Base-by-base conservation (phyloP, 2,113 vertebrate species). In the Galeopterus variegatus region DNA sequence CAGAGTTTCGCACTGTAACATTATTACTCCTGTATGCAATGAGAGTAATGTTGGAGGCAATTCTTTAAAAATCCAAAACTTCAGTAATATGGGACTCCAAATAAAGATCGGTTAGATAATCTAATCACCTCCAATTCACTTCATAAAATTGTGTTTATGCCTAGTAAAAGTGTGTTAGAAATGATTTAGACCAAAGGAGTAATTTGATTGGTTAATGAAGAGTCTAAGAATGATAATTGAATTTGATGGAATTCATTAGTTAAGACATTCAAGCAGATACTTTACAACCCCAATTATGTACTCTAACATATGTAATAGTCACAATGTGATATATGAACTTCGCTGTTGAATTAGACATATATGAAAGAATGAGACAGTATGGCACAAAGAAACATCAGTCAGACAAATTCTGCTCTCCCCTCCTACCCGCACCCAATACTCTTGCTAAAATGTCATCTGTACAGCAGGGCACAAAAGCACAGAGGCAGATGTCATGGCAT, bases 401-500 rank as follows among this genome's bases (percentile, higher is more conserved):
- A 92, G 81, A 80, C 58, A 90, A 69, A 88, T 56, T 60, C 52
- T 52, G 13, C 41, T 70, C 58, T 80, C 21, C 23, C 0, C 1
- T 31, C 52, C 19, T 24, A 6, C 5, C 52, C n/a, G 86, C n/a
- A 96, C 48, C 67, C 81, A 80, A 77, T 73, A 97, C 56, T 48
- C 54, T 65, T 83, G 92, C 69, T 97, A 90, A 96, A 92, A 96
- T 97, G 36, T 89, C 86, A 98, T 97, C 86, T 95, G 86, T 94
- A 96, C 23, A 94, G 81, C 94, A 96, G 86, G 82, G 67, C 96
- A 95, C 98, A 94, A 79, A 95, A 96, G 94, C 94, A 90, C 96
- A 97, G 97, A 95, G 95, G 96, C 98, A 98, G 98, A 98, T 98
- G 98, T 92, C 91, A 92, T 31, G 97, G 77, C 98, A 98, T 98